Evolutionary conservation across 2,888 invertebrate genomes (phyloP).

Genomic region (Chouioia cunea): DNA sequence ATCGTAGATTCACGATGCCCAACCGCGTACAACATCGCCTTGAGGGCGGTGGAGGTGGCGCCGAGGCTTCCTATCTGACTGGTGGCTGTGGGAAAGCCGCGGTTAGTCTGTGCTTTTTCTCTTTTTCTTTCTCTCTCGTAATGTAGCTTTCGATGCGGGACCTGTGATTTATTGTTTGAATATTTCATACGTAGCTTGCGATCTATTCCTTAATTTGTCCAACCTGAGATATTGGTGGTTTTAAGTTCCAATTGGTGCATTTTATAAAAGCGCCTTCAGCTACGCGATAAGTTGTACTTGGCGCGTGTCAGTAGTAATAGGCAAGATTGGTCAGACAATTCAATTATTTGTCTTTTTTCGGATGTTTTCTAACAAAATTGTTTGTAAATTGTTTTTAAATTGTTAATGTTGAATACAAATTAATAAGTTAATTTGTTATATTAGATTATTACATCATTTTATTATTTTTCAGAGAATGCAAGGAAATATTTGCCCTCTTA

Average conservation of each 20-base stretch:
- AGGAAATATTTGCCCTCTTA: neutral
- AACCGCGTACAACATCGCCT: conserved; percentile 34
- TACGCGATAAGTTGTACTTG: too few relatives aligned
- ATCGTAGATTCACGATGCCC: conserved; percentile 29
- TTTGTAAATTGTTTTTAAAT: neutral
- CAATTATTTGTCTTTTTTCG: too few relatives aligned
- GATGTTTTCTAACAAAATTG: neutral
- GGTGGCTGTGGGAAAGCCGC: conserved; percentile 27
- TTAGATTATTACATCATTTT: neutral
- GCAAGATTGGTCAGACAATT: too few relatives aligned
- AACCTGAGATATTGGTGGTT: too few relatives aligned
- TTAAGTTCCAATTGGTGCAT: too few relatives aligned
- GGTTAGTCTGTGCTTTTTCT: conserved; percentile 18
- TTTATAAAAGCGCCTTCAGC: too few relatives aligned
- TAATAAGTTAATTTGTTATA: neutral
- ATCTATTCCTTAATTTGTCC: too few relatives aligned
- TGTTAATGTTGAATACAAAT: neutral
- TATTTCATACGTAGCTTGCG: too few relatives aligned
- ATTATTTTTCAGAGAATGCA: conserved; percentile 16
- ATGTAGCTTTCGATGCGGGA: too few relatives aligned
- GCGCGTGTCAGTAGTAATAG: too few relatives aligned
- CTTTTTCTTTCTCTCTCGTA: neutral
- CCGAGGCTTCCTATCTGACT: conserved; percentile 10
- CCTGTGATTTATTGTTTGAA: too few relatives aligned
- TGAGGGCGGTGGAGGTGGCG: conserved; percentile 50